These are phyloP conservation scores for Oreamnos americanus DNA, from an alignment of 2,113 vertebrate genomes.

Conservation along the genomic window DNA sequence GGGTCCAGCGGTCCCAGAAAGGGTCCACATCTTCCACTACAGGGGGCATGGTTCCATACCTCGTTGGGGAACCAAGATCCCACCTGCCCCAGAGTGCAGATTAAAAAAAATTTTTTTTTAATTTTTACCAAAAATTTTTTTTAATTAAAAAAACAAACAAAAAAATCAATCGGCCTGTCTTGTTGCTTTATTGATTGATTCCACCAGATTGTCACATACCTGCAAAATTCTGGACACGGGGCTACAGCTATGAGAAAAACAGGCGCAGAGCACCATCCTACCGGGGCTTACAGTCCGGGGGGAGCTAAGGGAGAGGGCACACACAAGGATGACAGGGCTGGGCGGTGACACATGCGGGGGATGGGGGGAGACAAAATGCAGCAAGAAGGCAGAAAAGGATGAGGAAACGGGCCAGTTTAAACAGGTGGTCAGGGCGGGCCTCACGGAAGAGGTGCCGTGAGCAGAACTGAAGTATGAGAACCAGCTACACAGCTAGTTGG, in stretches of 20 bases:
- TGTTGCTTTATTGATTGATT: not conserved
- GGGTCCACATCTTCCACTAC: not conserved
- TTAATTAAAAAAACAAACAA: not conserved
- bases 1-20: not conserved
- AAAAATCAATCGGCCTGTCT: not conserved
- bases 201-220: not conserved
- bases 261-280: not conserved
- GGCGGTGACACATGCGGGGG: rapidly evolving
- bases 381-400: not conserved
- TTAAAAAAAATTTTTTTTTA: rapidly evolving
- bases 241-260: not conserved
- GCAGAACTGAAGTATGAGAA: not conserved
- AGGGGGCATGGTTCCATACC: not conserved
- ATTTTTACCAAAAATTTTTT: not conserved
- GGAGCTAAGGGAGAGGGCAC: too few relatives aligned
- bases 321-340: rapidly evolving
- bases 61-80: not conserved
- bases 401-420: not conserved
- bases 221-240: not conserved
- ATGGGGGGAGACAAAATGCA: not conserved
- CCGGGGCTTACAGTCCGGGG: rapidly evolving
- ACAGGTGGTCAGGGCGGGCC: not conserved
- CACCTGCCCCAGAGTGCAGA: not conserved
- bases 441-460: not conserved
- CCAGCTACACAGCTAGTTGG: rapidly evolving